A percentile compares a stretch with the other conserved stretches of the same genome.
Evolutionary conservation across 2,888 invertebrate species (phyloP).

Genomic region (Fragum fragum): DNA sequence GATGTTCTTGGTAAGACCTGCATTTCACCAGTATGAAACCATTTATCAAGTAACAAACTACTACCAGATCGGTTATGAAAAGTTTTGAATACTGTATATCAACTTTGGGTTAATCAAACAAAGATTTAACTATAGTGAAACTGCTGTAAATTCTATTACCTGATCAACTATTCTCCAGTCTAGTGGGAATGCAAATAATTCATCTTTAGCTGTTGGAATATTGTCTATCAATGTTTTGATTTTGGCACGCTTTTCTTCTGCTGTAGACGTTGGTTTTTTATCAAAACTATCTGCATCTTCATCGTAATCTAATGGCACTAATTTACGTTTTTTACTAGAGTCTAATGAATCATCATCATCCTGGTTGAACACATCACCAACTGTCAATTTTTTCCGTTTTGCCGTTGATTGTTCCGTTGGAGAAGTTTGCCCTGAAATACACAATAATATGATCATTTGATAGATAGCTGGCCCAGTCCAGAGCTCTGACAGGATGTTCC

Average conservation of each 20-base stretch:
- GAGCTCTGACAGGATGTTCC: too few species aligned
- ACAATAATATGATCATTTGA: neutral
- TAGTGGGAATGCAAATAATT: constrained; percentile 97
- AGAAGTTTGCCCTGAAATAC: constrained; percentile 28
- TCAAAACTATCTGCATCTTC: constrained; percentile 72
- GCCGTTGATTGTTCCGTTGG: constrained; percentile 61
- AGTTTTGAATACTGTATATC: constrained; percentile 14
- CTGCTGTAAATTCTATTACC: constrained; percentile 86
- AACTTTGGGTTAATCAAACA: too few species aligned
- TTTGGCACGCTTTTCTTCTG: constrained; percentile 97
- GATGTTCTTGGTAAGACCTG: too few species aligned
- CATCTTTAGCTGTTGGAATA: constrained; percentile 99
- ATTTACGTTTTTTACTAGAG: constrained; percentile 91
- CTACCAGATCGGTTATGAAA: too few species aligned
- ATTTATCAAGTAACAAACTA: too few species aligned
- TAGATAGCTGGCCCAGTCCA: too few species aligned
- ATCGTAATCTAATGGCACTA: constrained; percentile 87
- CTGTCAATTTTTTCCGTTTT: constrained; percentile 91
- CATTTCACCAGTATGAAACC: too few species aligned
- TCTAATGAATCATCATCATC: constrained; percentile 89
- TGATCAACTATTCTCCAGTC: constrained; percentile 95
- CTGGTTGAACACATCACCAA: constrained; percentile 95
- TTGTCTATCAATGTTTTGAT: constrained; percentile 99
- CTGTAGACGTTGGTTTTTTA: constrained; percentile 80
- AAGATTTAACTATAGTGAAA: neutral